These are phyloP conservation scores for Takifugu ocellatus DNA, from an alignment of 2,797 vertebrate species.

Conservation along the genomic window DNA sequence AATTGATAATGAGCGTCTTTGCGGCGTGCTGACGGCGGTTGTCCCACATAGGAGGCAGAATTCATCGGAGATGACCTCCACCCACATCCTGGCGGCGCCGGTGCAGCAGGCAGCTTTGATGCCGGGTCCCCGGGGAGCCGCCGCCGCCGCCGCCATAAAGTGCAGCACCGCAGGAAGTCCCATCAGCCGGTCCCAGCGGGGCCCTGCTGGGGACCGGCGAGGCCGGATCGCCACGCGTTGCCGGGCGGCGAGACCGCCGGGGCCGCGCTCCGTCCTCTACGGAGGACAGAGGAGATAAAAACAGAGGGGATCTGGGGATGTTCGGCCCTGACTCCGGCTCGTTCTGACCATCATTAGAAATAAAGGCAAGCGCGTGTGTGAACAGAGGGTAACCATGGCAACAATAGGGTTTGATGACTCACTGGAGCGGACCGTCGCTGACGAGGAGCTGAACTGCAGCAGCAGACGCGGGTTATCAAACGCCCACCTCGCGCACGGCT, in stretches of 20 bases:
- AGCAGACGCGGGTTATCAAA: no score
- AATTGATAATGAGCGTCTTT: slow-evolving; percentile 72
- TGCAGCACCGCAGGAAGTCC: slow-evolving; percentile 47
- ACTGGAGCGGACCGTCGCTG: not conserved
- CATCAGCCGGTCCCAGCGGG: slow-evolving; percentile 29
- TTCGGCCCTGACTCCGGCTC: not conserved
- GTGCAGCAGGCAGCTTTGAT: slow-evolving; percentile 65
- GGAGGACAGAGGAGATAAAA: not conserved
- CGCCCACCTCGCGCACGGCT: no score
- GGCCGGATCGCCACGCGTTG: slow-evolving; percentile 18
- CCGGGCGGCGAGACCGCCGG: no score
- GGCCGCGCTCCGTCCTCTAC: not conserved
- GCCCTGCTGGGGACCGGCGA: slow-evolving; percentile 33
- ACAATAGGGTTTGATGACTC: slow-evolving; percentile 3
- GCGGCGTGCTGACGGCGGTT: slow-evolving; percentile 61
- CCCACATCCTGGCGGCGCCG: slow-evolving; percentile 64
- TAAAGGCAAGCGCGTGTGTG: slow-evolving; percentile 15
- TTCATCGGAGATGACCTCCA: slow-evolving; percentile 73
- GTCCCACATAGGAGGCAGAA: slow-evolving; percentile 64
- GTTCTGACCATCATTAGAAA: not conserved
- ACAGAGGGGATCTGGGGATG: not conserved
- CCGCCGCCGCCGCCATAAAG: slow-evolving; percentile 55
- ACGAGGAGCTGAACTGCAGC: no score
- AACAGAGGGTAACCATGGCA: slow-evolving; percentile 21
- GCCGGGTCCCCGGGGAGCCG: slow-evolving; percentile 58